Evolutionary conservation across 2,113 vertebrate species (phyloP).

Genomic region (Elgaria multicarinata): DNA sequence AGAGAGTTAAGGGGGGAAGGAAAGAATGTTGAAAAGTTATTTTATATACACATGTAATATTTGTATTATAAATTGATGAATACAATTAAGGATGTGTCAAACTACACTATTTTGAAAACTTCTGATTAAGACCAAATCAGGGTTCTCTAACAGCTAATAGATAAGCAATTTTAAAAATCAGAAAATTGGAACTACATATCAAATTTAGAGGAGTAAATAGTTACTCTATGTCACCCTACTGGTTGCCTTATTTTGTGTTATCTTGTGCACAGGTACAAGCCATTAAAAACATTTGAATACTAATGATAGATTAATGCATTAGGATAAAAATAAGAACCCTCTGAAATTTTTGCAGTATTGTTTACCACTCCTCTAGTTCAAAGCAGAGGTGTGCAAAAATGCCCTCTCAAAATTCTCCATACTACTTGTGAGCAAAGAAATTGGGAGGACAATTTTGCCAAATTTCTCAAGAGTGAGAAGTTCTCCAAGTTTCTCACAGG

Average conservation of each 20-base stretch:
- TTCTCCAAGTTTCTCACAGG: too few species aligned
- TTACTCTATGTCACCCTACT: neutral
- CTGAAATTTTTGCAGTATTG: neutral
- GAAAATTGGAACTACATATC: too few species aligned
- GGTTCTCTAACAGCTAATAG: neutral
- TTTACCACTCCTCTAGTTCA: neutral
- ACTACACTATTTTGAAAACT: neutral
- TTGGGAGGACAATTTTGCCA: too few species aligned
- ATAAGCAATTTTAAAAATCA: too few species aligned
- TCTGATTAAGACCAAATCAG: neutral
- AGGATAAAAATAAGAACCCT: neutral
- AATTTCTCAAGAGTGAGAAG: too few species aligned
- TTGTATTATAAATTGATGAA: neutral
- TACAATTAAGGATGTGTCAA: neutral
- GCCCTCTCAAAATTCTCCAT: too few species aligned
- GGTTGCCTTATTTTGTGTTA: neutral
- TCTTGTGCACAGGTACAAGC: neutral
- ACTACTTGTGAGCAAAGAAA: too few species aligned
- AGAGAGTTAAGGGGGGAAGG: neutral
- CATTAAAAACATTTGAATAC: neutral
- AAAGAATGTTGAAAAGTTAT: neutral
- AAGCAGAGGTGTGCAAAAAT: too few species aligned
- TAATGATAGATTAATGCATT: too few species aligned
- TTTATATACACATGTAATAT: neutral
- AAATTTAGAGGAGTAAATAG: neutral